These are phyloP conservation scores for Crioceris asparagi DNA, from an alignment of 2,888 invertebrate genomes.

Conservation along the genomic window DNA sequence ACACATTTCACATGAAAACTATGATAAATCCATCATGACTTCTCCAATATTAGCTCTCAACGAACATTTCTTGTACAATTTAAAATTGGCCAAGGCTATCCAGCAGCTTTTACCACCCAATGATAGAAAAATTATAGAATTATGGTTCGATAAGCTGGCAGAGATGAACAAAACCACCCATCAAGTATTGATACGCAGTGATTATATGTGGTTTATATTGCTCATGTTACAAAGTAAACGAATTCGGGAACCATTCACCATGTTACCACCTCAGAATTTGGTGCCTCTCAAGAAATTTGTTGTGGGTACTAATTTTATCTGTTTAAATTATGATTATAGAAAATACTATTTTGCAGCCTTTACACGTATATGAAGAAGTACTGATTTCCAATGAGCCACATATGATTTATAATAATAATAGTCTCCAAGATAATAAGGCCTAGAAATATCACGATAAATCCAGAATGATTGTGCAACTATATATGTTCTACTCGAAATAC, in stretches of 20 bases:
- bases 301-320: constrained; percentile 21
- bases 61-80: constrained; percentile 36
- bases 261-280: constrained; percentile 28
- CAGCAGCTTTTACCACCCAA: constrained; percentile 31
- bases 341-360: constrained; percentile 14
- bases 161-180: constrained; percentile 28
- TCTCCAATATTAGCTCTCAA: constrained; percentile 28
- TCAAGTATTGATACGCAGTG: constrained; percentile 33
- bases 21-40: too few species aligned
- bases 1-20: too few species aligned
- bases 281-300: constrained; percentile 32
- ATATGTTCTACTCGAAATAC: too few species aligned
- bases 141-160: constrained; percentile 35
- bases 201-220: constrained; percentile 39
- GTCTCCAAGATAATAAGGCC: too few species aligned
- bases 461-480: too few species aligned
- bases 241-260: constrained; percentile 33
- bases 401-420: too few species aligned
- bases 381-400: constrained; percentile 18
- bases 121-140: constrained; percentile 28
- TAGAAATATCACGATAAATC: too few species aligned
- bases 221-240: constrained; percentile 35
- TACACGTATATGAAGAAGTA: constrained; percentile 19
- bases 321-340: background rate
- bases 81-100: constrained; percentile 35